Evolutionary conservation across 2,888 invertebrate genomes (phyloP), one percentile per base, ranked within the genome.

Genomic region (Drosophila quinaria): DNA sequence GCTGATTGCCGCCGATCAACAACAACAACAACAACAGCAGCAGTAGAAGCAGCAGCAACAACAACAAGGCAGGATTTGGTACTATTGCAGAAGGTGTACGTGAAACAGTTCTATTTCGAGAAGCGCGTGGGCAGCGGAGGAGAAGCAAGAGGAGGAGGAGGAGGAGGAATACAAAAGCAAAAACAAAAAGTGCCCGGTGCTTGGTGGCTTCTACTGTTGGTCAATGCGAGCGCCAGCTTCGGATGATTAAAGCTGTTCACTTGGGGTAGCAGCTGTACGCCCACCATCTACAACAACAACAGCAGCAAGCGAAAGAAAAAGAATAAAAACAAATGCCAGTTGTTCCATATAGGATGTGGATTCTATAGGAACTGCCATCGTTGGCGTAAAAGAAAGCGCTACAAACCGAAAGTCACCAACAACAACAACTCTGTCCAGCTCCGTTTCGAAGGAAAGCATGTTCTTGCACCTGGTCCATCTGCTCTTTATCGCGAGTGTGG

Each of bases 61-160:
- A 19, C 22, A 22, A 11, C 35, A 11, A 17, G 13, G 10, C 8
- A 29, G 8, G 29, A 62, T 55, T 73, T 90, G 71, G 79, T 71
- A 19, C 72, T 91, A 51, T 70, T 91, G 31, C 91, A 91, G 59
- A 91, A 91, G 55, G 90, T 89, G 55, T 91, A 90, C 68, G 81
- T 90, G 31, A 90, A 91, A 52, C 91, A 91, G 66, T 91, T 91
- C 60, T 91, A 90, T 62, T 92, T 92, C 74, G 91, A 92, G 56
- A 92, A 91, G 50, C 89, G 90, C 42, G 90, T 88, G 22, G 91
- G 92, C 69, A 92, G 91, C 52, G 91, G 91, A 85, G 92, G 91
- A 70, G 35, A n/a, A 37, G 33, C 13, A 33, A 13, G 91, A 70
- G 35, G 35, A 37, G n/a, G 91, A 70, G 35, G 35, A 37, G 33